phyloP scores from a whole-genome alignment of 2,113 vertebrate species.

The Hemichromis elongatus region DNA sequence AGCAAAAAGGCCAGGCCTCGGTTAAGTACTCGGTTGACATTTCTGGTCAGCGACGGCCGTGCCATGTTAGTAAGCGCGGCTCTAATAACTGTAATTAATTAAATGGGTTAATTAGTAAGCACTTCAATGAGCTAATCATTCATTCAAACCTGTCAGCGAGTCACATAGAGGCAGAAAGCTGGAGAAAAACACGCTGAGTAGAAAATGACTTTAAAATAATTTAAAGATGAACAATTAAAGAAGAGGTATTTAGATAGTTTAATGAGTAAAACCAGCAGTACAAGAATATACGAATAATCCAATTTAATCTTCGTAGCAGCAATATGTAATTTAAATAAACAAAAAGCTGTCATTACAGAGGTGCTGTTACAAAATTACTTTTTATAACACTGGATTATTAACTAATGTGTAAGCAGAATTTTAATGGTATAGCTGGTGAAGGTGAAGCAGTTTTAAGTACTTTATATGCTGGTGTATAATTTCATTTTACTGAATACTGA shows the following conservation, averaged over 20 bases:
- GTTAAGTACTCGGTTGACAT: constrained; percentile 29
- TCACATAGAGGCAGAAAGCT: neutral
- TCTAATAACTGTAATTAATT: constrained; percentile 51
- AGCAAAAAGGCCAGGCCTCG: constrained; percentile 7
- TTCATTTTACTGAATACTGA: constrained; percentile 4
- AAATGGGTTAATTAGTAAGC: constrained; percentile 41
- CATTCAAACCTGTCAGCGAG: constrained; percentile 26
- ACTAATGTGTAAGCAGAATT: constrained; percentile 7
- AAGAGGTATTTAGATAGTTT: neutral
- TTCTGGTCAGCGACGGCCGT: neutral
- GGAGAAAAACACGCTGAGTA: neutral
- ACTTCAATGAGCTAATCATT: constrained; percentile 39
- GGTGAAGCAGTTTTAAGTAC: neutral
- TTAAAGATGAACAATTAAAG: neutral
- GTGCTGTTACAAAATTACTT: neutral
- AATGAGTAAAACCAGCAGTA: neutral
- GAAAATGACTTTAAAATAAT: neutral
- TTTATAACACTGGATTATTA: constrained; percentile 12
- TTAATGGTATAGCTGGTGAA: neutral
- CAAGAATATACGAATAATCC: neutral
- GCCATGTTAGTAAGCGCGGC: constrained; percentile 21
- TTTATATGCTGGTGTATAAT: constrained; percentile 10
- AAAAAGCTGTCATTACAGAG: neutral
- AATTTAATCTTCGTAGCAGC: neutral
- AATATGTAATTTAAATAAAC: neutral